Evolutionary conservation across 2,888 invertebrate species (phyloP), one percentile per base, ranked within the genome.

Genomic region (Nineta flava): DNA sequence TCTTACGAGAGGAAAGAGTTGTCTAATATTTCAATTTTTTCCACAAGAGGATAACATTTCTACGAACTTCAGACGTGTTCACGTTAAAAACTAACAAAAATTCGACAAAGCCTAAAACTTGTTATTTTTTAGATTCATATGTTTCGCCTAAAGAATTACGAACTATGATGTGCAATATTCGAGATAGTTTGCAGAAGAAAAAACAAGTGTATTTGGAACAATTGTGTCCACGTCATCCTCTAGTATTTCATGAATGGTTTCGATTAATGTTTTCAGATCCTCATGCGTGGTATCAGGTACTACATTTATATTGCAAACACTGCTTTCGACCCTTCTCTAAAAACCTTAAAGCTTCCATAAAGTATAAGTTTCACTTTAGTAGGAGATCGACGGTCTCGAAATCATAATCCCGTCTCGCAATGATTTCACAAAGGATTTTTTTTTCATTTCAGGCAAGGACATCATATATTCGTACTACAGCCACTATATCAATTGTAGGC

Each of bases 401-500:
- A n/a, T n/a, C n/a, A n/a, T n/a, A n/a, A n/a, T n/a, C n/a, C n/a
- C n/a, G n/a, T n/a, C n/a, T n/a, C 40, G 16, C 16, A 16, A 40
- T 16, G 17, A 47, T 26, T 16, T 42, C 47, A n/a, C n/a, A n/a
- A 34, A 32, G 34, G 46, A 47, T 50, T 43, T 52, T 49, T 59
- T 58, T 54, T 59, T 54, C 81, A 94, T 95, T 90, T 93, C 83
- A 86, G 60, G 95, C 96, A 0, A 74, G 96, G 53, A 81, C 84
- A 12, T 82, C 90, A 0, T 99, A 88, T 62, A 86, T 88, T 47
- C 79, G 92, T 55, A 95, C 96, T 0, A 81, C 88, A 2, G 97
- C 97, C 10, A 96, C 96, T 0, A 97, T 99, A 87, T 95, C 94
- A 1, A 94, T 97, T 78, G 87, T 93, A 52, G 94, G 95, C 47